Evolutionary conservation across 2,888 invertebrate genomes (phyloP), one percentile per base, ranked within the genome.

Genomic region (Danaus chrysippus): DNA sequence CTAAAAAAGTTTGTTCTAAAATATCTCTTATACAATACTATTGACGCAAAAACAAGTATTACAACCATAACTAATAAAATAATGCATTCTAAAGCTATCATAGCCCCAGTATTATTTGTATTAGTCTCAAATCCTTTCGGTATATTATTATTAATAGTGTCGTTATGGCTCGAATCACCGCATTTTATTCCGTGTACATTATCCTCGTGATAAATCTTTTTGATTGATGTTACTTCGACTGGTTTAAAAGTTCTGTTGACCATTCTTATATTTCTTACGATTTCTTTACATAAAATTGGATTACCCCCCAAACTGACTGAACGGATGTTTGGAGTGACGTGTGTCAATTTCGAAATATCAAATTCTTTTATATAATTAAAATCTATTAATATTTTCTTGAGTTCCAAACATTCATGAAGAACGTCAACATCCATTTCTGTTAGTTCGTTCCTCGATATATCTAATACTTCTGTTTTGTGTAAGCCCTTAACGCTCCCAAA

Each of bases 181-280:
- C 89, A 90, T 70, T 76, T 77, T 19, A 90, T 89, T 10, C 89
- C 89, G 66, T 87, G 78, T 0, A 88, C 90, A 68, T 90, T 90
- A 58, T 90, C 90, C 63, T 88, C 88, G 42, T 89, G 85, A 68
- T 78, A 88, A 57, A 88, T 74, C 72, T 87, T 86, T 63, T 90
- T 75, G 12, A 87, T 75, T 9, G 89, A 83, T 15, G 89, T 89
- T 1, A 90, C 79, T 65, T 82, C 79, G 3, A 87, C 72, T 15
- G 76, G 73, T 55, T 73, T 70, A 41, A 66, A 61, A 43, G 73
- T 75, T 43, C 67, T 74, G 59, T 81, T 78, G n/a, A 74, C 65
- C 44, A 72, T 72, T 56, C 75, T 81, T 10, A 82, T 73, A 69
- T 75, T 78, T 23, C 75, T 72, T 34, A 88, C 80, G 42, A 90